phyloP scores from a whole-genome alignment of 2,888 invertebrate genomes.

The Cordylochernes scorpioides region DNA sequence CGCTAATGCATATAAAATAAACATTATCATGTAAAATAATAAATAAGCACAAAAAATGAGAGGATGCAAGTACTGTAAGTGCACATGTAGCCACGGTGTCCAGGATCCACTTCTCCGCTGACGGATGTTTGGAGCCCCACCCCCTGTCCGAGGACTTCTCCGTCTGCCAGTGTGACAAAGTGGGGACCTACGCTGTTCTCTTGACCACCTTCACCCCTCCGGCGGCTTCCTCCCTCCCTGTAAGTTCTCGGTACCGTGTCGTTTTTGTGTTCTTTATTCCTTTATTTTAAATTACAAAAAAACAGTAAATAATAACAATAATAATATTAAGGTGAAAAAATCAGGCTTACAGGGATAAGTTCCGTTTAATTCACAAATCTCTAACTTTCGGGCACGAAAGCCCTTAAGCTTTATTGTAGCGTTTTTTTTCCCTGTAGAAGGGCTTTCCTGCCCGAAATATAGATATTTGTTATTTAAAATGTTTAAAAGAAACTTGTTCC shows the following conservation, averaged over 20 bases:
- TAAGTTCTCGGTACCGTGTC: constrained; percentile 3
- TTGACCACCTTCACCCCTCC: constrained; percentile 7
- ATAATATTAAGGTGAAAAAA: too few species aligned
- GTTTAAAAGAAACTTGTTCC: neutral
- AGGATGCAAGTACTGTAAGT: too few species aligned
- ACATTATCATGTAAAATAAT: too few species aligned
- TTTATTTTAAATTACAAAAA: neutral
- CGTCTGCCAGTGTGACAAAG: constrained; percentile 7
- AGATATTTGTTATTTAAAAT: too few species aligned
- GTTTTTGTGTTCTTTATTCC: neutral
- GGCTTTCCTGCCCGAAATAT: too few species aligned
- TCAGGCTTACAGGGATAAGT: too few species aligned
- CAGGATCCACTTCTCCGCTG: constrained; percentile 5
- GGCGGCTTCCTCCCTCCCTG: constrained; percentile 7
- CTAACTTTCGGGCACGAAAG: too few species aligned
- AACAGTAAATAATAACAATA: neutral
- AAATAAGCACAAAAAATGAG: too few species aligned
- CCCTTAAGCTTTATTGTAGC: neutral
- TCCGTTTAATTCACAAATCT: too few species aligned
- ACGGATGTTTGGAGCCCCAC: constrained; percentile 7
- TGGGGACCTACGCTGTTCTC: constrained; percentile 9
- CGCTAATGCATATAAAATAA: too few species aligned
- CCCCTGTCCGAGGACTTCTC: constrained; percentile 6
- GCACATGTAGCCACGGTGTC: too few species aligned
- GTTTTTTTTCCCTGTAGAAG: neutral